phyloP scores from a whole-genome alignment of 2,888 invertebrate genomes.

The Rambutsinella grinnellia region DNA sequence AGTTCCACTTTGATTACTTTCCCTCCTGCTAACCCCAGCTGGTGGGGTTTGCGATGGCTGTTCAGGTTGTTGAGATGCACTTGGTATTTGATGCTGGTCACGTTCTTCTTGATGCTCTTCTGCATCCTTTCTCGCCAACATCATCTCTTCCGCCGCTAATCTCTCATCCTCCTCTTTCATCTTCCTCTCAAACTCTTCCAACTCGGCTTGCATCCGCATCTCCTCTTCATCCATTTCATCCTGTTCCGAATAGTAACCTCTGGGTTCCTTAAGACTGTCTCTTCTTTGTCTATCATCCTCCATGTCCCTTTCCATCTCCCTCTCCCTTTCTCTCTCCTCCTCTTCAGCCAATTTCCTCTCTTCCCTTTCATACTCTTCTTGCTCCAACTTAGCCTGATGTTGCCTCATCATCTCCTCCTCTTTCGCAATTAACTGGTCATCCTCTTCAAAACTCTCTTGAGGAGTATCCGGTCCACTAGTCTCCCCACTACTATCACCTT shows the following conservation, averaged over 20 bases:
- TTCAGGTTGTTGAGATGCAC: slow-evolving; percentile 15
- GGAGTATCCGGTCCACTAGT: slow-evolving; percentile 92
- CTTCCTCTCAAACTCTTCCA: slow-evolving; percentile 21
- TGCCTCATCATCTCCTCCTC: slow-evolving; percentile 53
- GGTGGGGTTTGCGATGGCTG: slow-evolving; percentile 58
- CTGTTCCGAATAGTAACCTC: slow-evolving; percentile 57
- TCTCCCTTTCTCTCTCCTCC: slow-evolving; percentile 69
- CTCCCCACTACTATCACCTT: slow-evolving; percentile 82
- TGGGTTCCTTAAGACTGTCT: slow-evolving; percentile 3
- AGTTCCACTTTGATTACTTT: slow-evolving; percentile 64
- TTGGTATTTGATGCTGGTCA: not conserved
- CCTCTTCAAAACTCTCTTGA: slow-evolving; percentile 78
- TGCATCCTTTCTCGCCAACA: not conserved
- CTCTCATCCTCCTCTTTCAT: slow-evolving; percentile 60
- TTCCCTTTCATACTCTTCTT: slow-evolving; percentile 39
- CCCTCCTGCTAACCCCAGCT: slow-evolving; percentile 58
- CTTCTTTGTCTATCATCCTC: slow-evolving; percentile 6
- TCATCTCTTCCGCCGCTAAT: too few species aligned
- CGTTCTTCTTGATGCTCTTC: slow-evolving; percentile 46
- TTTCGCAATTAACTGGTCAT: slow-evolving; percentile 54
- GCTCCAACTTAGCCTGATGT: slow-evolving; percentile 32
- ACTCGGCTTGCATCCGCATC: slow-evolving; percentile 25
- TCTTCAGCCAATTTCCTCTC: slow-evolving; percentile 72
- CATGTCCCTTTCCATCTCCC: slow-evolving; percentile 66
- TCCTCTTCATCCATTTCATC: slow-evolving; percentile 61